Conservation (phyloP, 2,113 vertebrate genomes). For the Macrotis lagotis region DNA sequence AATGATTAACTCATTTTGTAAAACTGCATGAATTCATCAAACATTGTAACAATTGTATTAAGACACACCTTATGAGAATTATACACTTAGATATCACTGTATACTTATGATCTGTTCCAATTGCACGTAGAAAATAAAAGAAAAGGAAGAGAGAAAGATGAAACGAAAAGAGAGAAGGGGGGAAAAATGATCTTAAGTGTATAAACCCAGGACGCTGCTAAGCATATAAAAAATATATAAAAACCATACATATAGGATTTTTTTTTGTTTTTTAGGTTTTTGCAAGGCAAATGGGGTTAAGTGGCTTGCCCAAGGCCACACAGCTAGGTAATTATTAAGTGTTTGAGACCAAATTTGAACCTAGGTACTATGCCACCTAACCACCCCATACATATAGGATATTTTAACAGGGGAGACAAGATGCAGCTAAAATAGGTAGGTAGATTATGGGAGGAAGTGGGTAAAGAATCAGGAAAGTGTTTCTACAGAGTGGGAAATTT, state of each 20-base stretch:
- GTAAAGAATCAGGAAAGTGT: neutral
- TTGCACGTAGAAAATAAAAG: neutral
- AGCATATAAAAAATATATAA: no score
- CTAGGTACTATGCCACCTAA: no score
- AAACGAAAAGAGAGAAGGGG: neutral
- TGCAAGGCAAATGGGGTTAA: no score
- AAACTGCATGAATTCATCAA: neutral
- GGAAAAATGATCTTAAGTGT: neutral
- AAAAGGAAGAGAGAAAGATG: neutral
- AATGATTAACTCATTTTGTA: neutral
- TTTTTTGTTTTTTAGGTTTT: no score
- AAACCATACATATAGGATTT: neutral
- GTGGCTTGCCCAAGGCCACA: no score
- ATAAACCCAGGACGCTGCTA: no score
- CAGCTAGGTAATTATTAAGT: no score
- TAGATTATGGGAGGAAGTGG: neutral
- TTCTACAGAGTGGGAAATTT: neutral
- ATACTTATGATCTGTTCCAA: neutral
- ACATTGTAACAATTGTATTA: neutral
- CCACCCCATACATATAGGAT: neutral
- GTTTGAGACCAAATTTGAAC: no score
- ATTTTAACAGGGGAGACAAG: neutral
- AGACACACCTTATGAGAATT: neutral
- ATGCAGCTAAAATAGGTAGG: neutral
- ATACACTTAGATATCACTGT: neutral